Evolutionary conservation across 2,888 invertebrate species (phyloP), one percentile per base, ranked within the genome.

Genomic region (Hemistola chrysoprasaria): DNA sequence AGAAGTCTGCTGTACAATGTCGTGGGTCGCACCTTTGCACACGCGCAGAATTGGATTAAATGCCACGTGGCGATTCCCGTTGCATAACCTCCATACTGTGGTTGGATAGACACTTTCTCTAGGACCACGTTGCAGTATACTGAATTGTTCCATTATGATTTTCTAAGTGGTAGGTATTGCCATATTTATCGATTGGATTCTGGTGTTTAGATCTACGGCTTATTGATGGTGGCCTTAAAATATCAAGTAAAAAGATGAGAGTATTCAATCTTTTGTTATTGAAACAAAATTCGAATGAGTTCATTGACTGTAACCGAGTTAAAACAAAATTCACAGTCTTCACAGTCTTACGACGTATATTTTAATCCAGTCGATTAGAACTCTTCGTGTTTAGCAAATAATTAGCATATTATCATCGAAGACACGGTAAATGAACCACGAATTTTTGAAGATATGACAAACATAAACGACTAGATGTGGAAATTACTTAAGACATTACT

Each of bases 31-130:
- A 56, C 44, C 33, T 32, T 21, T 45, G 48, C 70, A 57, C 86
- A 84, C 86, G 86, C 86, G 86, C 86, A 75, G 31, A 59, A 45
- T 22, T 22, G 24, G 27, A 39, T 39, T 47, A 56, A 49, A 35
- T 45, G 76, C 82, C 87, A 87, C 86, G 86, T 86, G 87, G 83
- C 74, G 56, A 45, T 56, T 50, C 74, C 75, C 79, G 71, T 87
- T 86, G 83, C 82, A 86, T 87, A 87, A 86, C 82, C 79, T 82
- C 65, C 34, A 8, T 29, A 26, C 16, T 29, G 22, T 22, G 28
- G 7, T n/a, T 23, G 11, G 11, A 23, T 22, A 22, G 20, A 27
- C 21, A 22, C 22, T 28, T 35, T 35, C 34, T 22, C 6, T 22
- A 11, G 20, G n/a, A n/a, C n/a, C n/a, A n/a, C n/a, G n/a, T n/a